Conservation (phyloP, 2,113 vertebrate species). For the Delphinus delphis region DNA sequence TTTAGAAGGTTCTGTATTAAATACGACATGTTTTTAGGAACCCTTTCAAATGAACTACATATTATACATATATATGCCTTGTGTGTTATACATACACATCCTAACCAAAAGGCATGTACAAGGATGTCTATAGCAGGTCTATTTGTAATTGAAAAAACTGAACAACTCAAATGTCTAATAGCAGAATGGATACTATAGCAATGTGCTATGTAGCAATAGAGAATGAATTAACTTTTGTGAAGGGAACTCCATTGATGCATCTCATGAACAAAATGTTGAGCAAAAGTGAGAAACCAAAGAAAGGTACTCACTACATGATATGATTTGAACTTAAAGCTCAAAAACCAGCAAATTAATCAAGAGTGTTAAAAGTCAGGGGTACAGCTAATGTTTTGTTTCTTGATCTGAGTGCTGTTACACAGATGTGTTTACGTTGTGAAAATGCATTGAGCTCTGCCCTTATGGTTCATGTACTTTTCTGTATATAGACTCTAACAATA, state of each 20-base stretch:
- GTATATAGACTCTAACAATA: neutral
- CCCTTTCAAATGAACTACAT: neutral
- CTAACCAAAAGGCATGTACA: neutral
- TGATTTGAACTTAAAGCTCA: neutral
- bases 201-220: neutral
- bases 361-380: neutral
- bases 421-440: neutral
- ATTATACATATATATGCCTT: neutral
- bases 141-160: neutral
- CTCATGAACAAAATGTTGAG: neutral
- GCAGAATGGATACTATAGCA: neutral
- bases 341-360: neutral
- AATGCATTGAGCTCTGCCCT: neutral
- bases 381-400: neutral
- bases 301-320: neutral
- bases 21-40: neutral
- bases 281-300: neutral
- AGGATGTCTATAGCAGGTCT: neutral
- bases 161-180: neutral
- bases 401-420: neutral
- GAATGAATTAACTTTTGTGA: neutral
- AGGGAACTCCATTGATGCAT: neutral
- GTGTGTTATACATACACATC: neutral
- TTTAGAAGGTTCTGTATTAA: neutral
- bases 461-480: neutral